phyloP scores from a whole-genome alignment of 2,797 vertebrate genomes.

The Poeciliopsis gracilis region DNA sequence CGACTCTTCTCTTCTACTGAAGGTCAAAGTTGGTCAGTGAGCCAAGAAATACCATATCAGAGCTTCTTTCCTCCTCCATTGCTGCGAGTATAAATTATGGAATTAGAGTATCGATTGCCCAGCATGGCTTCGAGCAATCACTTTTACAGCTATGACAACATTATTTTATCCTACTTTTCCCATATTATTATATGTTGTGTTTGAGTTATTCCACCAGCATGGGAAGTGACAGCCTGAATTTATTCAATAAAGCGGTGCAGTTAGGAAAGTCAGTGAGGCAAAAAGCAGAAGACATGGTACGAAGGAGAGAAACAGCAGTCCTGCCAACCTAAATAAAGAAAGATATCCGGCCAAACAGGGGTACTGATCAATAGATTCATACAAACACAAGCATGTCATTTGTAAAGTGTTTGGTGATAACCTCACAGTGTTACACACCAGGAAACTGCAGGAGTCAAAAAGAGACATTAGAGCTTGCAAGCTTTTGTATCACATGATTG shows the following conservation, averaged over 20 bases:
- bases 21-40: constrained; percentile 99
- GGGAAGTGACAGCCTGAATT: constrained; percentile 99
- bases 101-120: constrained; percentile 99
- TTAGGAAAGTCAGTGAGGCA: constrained; percentile 97
- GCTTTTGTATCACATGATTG: constrained; percentile 40
- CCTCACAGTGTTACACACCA: constrained; percentile 56
- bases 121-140: constrained; percentile 96
- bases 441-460: constrained; percentile 55
- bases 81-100: constrained; percentile 97
- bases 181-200: constrained; percentile 99
- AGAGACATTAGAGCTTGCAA: constrained; percentile 54
- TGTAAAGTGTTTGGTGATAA: constrained; percentile 69
- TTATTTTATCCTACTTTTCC: constrained; percentile 99
- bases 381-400: constrained; percentile 87
- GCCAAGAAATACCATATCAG: constrained; percentile 99
- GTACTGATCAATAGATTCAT: constrained; percentile 91
- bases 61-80: constrained; percentile 94
- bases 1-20: constrained; percentile 89
- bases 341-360: constrained; percentile 88
- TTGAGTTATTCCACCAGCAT: constrained; percentile 99
- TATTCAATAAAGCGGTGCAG: constrained; percentile 98
- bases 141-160: constrained; percentile 99
- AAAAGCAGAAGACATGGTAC: constrained; percentile 80
- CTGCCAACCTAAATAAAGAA: constrained; percentile 83
- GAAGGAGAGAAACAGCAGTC: constrained; percentile 80